phyloP scores from a whole-genome alignment of 2,888 invertebrate species.

The Silvanus unidentatus region DNA sequence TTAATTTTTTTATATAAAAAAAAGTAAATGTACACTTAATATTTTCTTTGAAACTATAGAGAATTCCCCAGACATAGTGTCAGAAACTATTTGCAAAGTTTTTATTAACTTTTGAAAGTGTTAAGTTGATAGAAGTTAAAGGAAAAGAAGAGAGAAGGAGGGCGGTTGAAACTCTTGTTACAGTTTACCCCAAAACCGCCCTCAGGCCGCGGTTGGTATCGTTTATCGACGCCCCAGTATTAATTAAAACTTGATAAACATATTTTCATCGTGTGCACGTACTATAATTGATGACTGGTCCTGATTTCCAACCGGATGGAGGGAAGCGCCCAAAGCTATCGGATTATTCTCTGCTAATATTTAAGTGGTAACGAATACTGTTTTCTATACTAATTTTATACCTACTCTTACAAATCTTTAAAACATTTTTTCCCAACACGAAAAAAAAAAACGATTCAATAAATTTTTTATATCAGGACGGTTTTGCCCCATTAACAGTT shows the following conservation, averaged over 20 bases:
- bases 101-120: slow-evolving; percentile 25
- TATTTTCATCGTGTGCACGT: slow-evolving; percentile 26
- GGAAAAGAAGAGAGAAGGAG: slow-evolving; percentile 11
- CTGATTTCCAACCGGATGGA: slow-evolving; percentile 16
- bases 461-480: too few species aligned
- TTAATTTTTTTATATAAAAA: not conserved
- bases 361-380: slow-evolving; percentile 1
- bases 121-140: slow-evolving; percentile 12
- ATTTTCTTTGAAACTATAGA: slow-evolving; percentile 12
- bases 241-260: slow-evolving; percentile 27
- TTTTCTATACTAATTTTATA: too few species aligned
- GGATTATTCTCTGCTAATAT: slow-evolving; percentile 5
- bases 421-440: too few species aligned
- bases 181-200: slow-evolving; percentile 11
- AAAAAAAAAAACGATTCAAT: too few species aligned
- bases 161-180: slow-evolving; percentile 15
- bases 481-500: too few species aligned
- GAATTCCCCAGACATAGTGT: slow-evolving; percentile 21
- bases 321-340: slow-evolving; percentile 7
- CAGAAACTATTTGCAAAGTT: slow-evolving; percentile 24
- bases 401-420: too few species aligned
- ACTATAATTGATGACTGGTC: slow-evolving; percentile 26
- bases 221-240: slow-evolving; percentile 22
- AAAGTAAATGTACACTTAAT: slow-evolving; percentile 18
- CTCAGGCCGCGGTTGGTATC: slow-evolving; percentile 17